Conservation (phyloP, 2,888 invertebrate species). For the Apoderus coryli region DNA sequence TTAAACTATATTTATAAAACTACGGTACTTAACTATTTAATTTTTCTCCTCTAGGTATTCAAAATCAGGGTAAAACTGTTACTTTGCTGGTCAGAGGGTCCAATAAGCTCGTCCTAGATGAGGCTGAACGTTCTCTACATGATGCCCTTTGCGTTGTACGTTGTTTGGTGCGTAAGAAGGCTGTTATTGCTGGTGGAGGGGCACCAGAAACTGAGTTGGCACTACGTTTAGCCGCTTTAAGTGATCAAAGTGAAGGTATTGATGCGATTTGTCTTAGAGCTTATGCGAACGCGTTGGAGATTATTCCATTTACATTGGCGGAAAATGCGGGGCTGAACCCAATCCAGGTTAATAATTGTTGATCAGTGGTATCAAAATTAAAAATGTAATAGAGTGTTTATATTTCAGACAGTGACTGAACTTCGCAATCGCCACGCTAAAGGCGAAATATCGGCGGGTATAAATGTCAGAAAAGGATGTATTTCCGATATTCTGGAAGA, state of each 20-base stretch:
- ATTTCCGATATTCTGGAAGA: constrained; percentile 96
- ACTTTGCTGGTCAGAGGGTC: constrained; percentile 83
- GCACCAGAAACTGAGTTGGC: constrained; percentile 95
- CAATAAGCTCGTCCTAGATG: constrained; percentile 67
- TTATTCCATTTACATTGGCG: constrained; percentile 80
- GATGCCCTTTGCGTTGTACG: constrained; percentile 85
- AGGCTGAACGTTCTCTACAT: constrained; percentile 69
- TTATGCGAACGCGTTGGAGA: constrained; percentile 91
- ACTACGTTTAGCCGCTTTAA: constrained; percentile 62
- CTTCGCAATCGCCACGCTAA: constrained; percentile 85
- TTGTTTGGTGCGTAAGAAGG: constrained; percentile 87
- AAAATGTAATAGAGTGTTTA: constrained; percentile 4
- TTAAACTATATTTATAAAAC: too few relatives aligned
- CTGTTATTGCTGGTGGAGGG: constrained; percentile 90
- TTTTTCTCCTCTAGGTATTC: constrained; percentile 36
- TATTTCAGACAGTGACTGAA: constrained; percentile 78
- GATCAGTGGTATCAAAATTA: not conserved
- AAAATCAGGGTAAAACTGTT: constrained; percentile 77
- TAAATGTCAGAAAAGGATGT: constrained; percentile 91
- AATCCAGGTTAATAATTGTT: constrained; percentile 26
- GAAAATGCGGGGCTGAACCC: constrained; percentile 58
- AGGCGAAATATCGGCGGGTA: constrained; percentile 76
- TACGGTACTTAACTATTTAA: too few relatives aligned
- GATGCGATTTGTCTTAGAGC: constrained; percentile 93
- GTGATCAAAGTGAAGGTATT: constrained; percentile 76